phyloP scores from a whole-genome alignment of 2,888 invertebrate species.

The Craniophora ligustri region DNA sequence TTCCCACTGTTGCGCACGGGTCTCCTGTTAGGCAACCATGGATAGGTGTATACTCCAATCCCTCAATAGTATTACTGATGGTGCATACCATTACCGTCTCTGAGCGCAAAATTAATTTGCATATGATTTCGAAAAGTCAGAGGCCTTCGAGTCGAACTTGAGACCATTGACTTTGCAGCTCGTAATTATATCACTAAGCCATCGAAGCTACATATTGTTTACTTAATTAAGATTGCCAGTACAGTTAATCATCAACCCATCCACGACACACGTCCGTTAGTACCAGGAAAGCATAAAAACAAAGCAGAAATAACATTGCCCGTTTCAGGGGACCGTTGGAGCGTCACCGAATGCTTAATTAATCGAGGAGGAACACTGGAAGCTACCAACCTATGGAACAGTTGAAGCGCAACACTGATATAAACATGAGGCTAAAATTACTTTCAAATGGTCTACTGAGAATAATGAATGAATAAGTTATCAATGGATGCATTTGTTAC shows the following conservation, averaged over 20 bases:
- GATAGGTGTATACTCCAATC: too few relatives aligned
- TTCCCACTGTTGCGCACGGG: too few relatives aligned
- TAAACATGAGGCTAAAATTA: conserved; percentile 19
- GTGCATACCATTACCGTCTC: too few relatives aligned
- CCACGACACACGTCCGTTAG: conserved; percentile 38
- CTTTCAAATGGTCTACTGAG: neutral
- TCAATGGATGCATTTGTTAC: neutral
- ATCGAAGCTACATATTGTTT: too few relatives aligned
- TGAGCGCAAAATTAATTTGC: too few relatives aligned
- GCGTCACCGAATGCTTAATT: conserved; percentile 61
- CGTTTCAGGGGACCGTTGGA: conserved; percentile 55
- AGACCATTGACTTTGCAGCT: too few relatives aligned
- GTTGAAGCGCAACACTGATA: conserved; percentile 34
- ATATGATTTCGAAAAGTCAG: too few relatives aligned
- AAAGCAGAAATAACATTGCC: conserved; percentile 62
- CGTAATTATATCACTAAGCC: too few relatives aligned
- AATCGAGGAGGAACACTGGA: conserved; percentile 53
- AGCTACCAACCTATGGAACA: conserved; percentile 39
- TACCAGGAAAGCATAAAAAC: conserved; percentile 60
- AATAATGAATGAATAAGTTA: neutral
- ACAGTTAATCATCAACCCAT: conserved; percentile 17
- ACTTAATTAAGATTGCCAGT: neutral
- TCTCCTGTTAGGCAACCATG: too few relatives aligned
- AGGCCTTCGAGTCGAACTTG: too few relatives aligned
- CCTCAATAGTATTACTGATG: too few relatives aligned